A percentile compares a stretch with the other conserved stretches of the same genome.
phyloP scores from a whole-genome alignment of 2,888 invertebrate genomes.

The Amiota mariae region DNA sequence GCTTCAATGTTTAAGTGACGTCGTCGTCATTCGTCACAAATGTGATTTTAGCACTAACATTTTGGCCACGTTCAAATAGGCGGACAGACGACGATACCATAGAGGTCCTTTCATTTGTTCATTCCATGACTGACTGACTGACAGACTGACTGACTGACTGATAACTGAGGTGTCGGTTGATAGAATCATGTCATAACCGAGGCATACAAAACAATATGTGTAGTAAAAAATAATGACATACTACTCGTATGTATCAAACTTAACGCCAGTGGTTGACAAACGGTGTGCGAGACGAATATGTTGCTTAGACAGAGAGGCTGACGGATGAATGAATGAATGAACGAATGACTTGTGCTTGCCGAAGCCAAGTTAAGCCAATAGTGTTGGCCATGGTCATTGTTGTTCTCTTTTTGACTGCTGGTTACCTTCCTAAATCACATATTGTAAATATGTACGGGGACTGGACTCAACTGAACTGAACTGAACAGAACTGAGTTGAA shows the following conservation, averaged over 20 bases:
- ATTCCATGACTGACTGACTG: not conserved
- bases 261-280: slow-evolving; percentile 40
- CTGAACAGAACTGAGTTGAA: not conserved
- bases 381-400: slow-evolving; percentile 9
- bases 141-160: slow-evolving; percentile 18
- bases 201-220: slow-evolving; percentile 42
- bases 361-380: slow-evolving; percentile 6
- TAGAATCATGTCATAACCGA: slow-evolving; percentile 66
- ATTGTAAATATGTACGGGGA: not conserved
- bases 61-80: slow-evolving; percentile 51
- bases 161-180: slow-evolving; percentile 44
- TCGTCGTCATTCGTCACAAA: slow-evolving; percentile 36
- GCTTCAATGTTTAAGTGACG: slow-evolving; percentile 29
- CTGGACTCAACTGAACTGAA: no score
- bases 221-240: slow-evolving; percentile 34
- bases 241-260: no score
- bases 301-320: no score
- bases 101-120: not conserved
- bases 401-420: slow-evolving; percentile 35
- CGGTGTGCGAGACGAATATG: no score
- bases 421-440: slow-evolving; percentile 42
- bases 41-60: slow-evolving; percentile 40
- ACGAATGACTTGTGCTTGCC: not conserved
- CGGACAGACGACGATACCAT: slow-evolving; percentile 1
- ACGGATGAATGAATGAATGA: no score